Conservation (phyloP, 1,140 invertebrate genomes). For the Zeugodacus cucurbitae region DNA sequence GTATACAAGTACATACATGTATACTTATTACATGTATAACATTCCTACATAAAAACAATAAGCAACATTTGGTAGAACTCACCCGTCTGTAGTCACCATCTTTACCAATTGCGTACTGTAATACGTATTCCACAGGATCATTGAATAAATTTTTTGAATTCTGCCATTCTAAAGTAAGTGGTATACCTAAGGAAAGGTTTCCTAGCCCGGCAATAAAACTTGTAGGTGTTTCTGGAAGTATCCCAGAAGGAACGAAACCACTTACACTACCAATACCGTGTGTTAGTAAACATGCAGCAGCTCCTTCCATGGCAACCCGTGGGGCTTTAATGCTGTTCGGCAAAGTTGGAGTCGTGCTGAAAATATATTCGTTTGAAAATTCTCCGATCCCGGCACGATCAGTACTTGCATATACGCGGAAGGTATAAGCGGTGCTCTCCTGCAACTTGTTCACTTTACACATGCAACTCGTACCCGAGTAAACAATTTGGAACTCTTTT, state of each 20-base stretch:
- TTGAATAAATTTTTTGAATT: constrained; percentile 63
- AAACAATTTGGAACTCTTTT: constrained; percentile 79
- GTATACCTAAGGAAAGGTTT: constrained; percentile 53
- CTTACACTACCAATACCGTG: constrained; percentile 56
- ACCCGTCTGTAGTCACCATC: constrained; percentile 45
- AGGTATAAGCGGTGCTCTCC: constrained; percentile 81
- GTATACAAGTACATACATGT: too few species aligned
- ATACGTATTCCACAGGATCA: constrained; percentile 61
- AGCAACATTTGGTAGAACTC: neutral
- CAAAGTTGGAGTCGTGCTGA: constrained; percentile 79
- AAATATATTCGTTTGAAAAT: constrained; percentile 76
- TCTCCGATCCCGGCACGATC: constrained; percentile 82
- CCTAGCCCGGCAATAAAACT: constrained; percentile 53
- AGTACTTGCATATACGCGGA: constrained; percentile 85
- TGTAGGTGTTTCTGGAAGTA: constrained; percentile 54
- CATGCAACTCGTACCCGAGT: constrained; percentile 78
- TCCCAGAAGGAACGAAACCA: constrained; percentile 49
- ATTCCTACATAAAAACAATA: constrained; percentile 35
- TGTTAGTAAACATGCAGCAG: constrained; percentile 51
- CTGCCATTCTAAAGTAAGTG: constrained; percentile 70
- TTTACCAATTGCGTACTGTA: constrained; percentile 55
- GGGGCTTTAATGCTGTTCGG: constrained; percentile 80
- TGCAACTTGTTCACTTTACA: constrained; percentile 84
- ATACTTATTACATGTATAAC: too few species aligned
- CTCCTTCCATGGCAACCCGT: constrained; percentile 67